These are phyloP conservation scores for Cyanoliseus patagonus DNA, from an alignment of 2,113 vertebrate genomes.

Conservation along the genomic window DNA sequence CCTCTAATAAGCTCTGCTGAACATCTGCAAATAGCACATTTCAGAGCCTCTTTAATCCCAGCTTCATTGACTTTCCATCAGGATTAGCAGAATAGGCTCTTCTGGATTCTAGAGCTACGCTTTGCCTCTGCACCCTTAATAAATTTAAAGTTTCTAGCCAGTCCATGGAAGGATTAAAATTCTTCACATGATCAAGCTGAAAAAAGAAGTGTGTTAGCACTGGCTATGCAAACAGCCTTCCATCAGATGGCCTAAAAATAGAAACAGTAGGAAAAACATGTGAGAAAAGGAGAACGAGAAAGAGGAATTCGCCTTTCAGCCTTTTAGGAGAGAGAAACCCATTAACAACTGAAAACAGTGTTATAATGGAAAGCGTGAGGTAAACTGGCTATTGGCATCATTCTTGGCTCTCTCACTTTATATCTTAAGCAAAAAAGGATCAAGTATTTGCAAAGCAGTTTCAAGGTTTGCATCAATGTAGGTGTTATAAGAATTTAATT, in stretches of 20 bases:
- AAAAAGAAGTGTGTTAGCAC: not conserved
- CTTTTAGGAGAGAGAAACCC: conserved; percentile 12
- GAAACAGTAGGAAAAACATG: not conserved
- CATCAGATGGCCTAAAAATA: conserved; percentile 49
- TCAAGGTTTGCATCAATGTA: not conserved
- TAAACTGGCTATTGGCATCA: not conserved
- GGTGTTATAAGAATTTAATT: conserved; percentile 36
- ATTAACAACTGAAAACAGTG: not conserved
- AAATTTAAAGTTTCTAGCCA: conserved; percentile 12
- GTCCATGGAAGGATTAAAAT: conserved; percentile 52
- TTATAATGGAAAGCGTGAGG: not conserved
- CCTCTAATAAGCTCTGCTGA: not conserved
- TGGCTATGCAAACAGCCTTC: conserved; percentile 37
- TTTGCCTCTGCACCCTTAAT: not conserved
- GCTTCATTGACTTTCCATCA: not conserved
- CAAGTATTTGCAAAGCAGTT: not conserved
- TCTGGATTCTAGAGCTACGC: not conserved
- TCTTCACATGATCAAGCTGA: conserved; percentile 38
- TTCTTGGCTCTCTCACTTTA: not conserved
- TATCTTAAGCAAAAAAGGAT: not conserved
- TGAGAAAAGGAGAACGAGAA: not conserved
- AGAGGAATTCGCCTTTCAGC: conserved; percentile 22
- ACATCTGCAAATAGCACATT: not conserved
- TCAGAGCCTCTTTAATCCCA: conserved; percentile 24
- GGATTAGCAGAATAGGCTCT: conserved; percentile 10